phyloP scores from a whole-genome alignment of 92 coral and sea anemone species.

The Micromussa lordhowensis region DNA sequence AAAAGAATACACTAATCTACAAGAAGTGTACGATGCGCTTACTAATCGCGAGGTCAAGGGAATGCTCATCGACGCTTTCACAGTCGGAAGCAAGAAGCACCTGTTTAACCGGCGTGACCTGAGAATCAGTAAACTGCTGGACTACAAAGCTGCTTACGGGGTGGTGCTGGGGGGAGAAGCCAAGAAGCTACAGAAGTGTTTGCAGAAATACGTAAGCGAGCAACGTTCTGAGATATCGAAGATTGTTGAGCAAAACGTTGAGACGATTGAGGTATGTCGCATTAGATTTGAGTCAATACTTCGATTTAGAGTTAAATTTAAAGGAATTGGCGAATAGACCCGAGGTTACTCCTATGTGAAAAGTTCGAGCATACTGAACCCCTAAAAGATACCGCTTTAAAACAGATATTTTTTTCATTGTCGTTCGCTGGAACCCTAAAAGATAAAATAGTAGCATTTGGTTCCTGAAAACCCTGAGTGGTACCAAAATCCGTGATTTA shows the following conservation, averaged over 20 bases:
- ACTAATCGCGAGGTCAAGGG: constrained; percentile 88
- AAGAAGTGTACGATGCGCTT: constrained; percentile 83
- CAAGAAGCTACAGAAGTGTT: constrained; percentile 90
- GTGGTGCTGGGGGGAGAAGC: constrained; percentile 94
- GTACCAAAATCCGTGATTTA: too few species aligned
- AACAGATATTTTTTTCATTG: too few species aligned
- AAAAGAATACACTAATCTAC: constrained; percentile 75
- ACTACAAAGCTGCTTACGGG: constrained; percentile 91
- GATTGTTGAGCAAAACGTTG: constrained; percentile 77
- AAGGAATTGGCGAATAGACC: not conserved
- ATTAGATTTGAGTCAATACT: not conserved
- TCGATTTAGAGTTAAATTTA: not conserved
- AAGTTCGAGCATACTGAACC: too few species aligned
- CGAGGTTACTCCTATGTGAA: not conserved
- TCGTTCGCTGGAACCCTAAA: too few species aligned
- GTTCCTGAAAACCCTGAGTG: too few species aligned
- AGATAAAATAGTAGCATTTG: too few species aligned
- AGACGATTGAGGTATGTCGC: constrained; percentile 79
- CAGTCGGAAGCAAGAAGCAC: constrained; percentile 85
- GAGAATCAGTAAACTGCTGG: constrained; percentile 82
- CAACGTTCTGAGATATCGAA: constrained; percentile 84
- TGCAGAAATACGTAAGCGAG: constrained; percentile 79
- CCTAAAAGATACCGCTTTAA: too few species aligned
- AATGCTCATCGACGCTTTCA: constrained; percentile 87
- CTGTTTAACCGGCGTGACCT: constrained; percentile 80